Conservation (phyloP, 2,113 vertebrate species). For the Thomomys bottae region DNA sequence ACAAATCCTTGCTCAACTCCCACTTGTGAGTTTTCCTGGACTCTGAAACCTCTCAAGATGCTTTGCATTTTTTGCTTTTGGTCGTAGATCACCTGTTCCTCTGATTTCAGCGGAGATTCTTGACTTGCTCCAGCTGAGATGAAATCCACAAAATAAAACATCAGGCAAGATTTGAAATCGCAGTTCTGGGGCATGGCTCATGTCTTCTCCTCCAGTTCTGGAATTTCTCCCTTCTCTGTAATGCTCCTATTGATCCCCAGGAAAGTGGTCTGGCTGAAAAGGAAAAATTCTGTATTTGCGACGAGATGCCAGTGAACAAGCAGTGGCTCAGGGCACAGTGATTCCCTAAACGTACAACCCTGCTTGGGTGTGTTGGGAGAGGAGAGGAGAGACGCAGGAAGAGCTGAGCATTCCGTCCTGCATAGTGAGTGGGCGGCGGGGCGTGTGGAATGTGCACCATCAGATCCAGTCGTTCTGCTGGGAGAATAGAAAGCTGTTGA, state of each 20-base stretch:
- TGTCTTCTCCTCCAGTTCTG: not conserved
- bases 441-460: too few relatives aligned
- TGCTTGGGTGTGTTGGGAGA: not conserved
- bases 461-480: not conserved
- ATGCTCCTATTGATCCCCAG: not conserved
- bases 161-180: not conserved
- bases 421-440: not conserved
- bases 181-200: not conserved
- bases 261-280: not conserved
- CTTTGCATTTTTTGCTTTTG: too few relatives aligned
- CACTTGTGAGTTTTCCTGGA: too few relatives aligned
- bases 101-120: not conserved
- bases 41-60: too few relatives aligned
- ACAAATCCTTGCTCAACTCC: too few relatives aligned
- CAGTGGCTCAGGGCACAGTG: not conserved
- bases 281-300: not conserved
- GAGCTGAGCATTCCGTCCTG: fast-evolving
- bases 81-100: too few relatives aligned
- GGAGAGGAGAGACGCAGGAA: not conserved
- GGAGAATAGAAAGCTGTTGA: not conserved
- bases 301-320: not conserved
- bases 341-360: not conserved
- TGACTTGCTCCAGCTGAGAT: not conserved
- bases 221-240: not conserved
- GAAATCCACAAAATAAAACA: not conserved